Evolutionary conservation across 2,113 vertebrate genomes (phyloP), one percentile per base, ranked within the genome.

Genomic region (Puma concolor): DNA sequence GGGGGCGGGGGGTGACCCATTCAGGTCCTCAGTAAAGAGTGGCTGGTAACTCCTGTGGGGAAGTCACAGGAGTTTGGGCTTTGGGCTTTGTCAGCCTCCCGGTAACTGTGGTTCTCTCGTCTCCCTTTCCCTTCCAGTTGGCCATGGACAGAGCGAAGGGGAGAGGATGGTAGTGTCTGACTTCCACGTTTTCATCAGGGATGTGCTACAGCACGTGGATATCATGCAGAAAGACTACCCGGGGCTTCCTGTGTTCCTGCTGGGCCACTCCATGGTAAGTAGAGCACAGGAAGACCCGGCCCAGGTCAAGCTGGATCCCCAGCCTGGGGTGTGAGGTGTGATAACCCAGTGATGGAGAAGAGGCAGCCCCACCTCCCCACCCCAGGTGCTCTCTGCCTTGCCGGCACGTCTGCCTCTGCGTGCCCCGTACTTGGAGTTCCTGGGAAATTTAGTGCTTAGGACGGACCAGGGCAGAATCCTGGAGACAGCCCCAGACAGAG

Each of bases 191-290:
- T 99, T 99, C 97, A 76, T 99, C 98, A 99, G 99, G 97, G 99
- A 99, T 91, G 98, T 99, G 81, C 98, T 99, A 88, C 99, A 99
- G 98, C 99, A 99, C 88, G 98, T 99, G 29, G 99, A 99, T 94
- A 72, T 99, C 66, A 97, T 99, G 98, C 99, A 99, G 98, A 99
- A 98, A 77, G 99, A 98, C 64, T 96, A 99, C 83, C 99, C 99
- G 0, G 98, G 97, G 38, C 98, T 99, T n/a, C 99, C 99, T 0
- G 1, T 99, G 98, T 99, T 99, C 98, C 99, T 99, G 38, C 97
- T 99, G 79, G 99, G 99, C 72, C 99, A 99, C 98, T 99, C 99
- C 88, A 99, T 99, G 99, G 99, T 99, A 99, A 98, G 99, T 64
- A 71, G 33, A 15, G 10, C 67, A 29, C 89, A 54, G 19, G 16